phyloP scores from a whole-genome alignment of 1,140 invertebrate genomes.

The Bactericera cockerelli region DNA sequence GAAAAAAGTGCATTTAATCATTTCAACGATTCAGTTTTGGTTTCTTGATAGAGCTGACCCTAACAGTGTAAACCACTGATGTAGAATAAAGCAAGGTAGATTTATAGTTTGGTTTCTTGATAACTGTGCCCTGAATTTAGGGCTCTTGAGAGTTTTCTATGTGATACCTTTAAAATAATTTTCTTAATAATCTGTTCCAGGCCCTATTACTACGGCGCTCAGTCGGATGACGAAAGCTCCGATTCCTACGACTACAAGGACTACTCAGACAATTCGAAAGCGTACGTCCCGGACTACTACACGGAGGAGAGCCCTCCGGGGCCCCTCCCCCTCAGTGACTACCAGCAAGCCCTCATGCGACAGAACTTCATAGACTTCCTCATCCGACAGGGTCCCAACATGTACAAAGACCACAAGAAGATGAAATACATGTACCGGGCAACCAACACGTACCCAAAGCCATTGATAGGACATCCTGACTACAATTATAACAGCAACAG shows the following conservation, averaged over 20 bases:
- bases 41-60: too few relatives aligned
- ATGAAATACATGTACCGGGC: slow-evolving; percentile 2
- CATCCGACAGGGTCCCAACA: not conserved
- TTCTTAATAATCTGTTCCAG: slow-evolving; percentile 4
- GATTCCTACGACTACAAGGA: not conserved
- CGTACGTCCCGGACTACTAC: not conserved
- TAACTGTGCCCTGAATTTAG: too few relatives aligned
- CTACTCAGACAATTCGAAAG: not conserved
- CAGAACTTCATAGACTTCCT: slow-evolving; percentile 3
- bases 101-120: too few relatives aligned
- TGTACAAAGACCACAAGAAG: not conserved
- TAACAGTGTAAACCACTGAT: too few relatives aligned
- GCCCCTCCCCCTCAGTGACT: not conserved
- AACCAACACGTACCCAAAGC: not conserved
- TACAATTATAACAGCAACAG: too few relatives aligned
- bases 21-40: too few relatives aligned
- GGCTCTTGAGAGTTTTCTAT: too few relatives aligned
- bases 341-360: slow-evolving; percentile 5
- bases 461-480: not conserved
- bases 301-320: not conserved
- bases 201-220: not conserved
- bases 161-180: too few relatives aligned
- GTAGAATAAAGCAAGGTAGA: too few relatives aligned
- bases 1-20: too few relatives aligned
- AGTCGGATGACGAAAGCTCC: not conserved